Conservation (phyloP, 2,888 invertebrate genomes). For the Scotopteryx bipunctaria region DNA sequence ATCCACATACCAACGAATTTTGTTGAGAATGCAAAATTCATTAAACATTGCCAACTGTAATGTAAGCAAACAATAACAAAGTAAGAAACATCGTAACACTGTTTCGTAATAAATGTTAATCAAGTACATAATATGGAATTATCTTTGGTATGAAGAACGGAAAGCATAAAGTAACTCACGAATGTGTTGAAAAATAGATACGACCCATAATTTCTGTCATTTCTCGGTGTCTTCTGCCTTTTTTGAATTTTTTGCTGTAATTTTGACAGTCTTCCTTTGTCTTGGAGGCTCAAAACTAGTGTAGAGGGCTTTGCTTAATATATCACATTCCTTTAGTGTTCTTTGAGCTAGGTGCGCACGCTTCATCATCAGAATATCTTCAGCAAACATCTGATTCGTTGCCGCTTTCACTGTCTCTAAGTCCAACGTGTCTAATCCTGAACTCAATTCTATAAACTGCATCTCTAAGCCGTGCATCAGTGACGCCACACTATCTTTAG, state of each 20-base stretch:
- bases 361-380: conserved; percentile 43
- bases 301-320: conserved; percentile 42
- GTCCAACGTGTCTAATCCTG: conserved; percentile 40
- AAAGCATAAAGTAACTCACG: too few species aligned
- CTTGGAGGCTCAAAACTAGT: conserved; percentile 47
- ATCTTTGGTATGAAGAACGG: too few species aligned
- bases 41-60: conserved; percentile 12
- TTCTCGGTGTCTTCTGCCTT: conserved; percentile 16
- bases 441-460: conserved; percentile 37
- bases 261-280: conserved; percentile 6
- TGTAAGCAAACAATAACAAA: conserved; percentile 5
- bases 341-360: conserved; percentile 45
- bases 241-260: conserved; percentile 8
- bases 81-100: conserved; percentile 1
- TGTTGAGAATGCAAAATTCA: conserved; percentile 16
- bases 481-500: conserved; percentile 40
- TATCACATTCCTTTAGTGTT: conserved; percentile 41
- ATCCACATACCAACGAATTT: conserved; percentile 20
- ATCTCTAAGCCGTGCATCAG: conserved; percentile 44
- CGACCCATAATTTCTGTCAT: neutral
- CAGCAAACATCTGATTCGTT: conserved; percentile 39
- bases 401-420: conserved; percentile 42
- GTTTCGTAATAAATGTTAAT: too few species aligned
- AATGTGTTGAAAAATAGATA: too few species aligned
- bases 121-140: too few species aligned